A percentile compares a stretch with the other conserved stretches of the same genome.
Conservation (phyloP, 2,888 invertebrate species). For the Drosophila tripunctata region DNA sequence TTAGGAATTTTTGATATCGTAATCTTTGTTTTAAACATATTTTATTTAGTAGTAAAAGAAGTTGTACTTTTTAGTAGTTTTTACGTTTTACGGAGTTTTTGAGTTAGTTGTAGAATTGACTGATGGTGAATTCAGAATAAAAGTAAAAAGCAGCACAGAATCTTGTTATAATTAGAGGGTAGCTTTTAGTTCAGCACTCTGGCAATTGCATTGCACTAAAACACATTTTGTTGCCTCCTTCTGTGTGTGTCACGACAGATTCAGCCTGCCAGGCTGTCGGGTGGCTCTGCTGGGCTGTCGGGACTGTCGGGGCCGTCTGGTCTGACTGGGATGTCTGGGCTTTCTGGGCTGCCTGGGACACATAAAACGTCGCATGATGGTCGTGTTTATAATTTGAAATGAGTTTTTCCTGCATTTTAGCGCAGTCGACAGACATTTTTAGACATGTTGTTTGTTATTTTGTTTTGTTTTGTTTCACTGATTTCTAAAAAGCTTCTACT, state of each 20-base stretch:
- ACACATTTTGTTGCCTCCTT: slow-evolving; percentile 8
- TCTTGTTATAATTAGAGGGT: slow-evolving; percentile 2
- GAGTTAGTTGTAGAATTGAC: too few species aligned
- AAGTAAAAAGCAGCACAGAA: background rate
- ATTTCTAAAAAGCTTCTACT: slow-evolving; percentile 49
- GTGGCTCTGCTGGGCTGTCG: background rate
- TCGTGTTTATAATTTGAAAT: slow-evolving; percentile 77
- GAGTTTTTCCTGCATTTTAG: slow-evolving; percentile 70
- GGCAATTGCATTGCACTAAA: background rate
- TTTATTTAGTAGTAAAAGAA: too few species aligned
- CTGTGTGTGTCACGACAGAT: slow-evolving; percentile 30
- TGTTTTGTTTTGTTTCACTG: slow-evolving; percentile 36
- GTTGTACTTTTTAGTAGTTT: too few species aligned
- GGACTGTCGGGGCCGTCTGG: slow-evolving; percentile 3
- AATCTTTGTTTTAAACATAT: too few species aligned
- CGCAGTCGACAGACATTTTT: slow-evolving; percentile 51
- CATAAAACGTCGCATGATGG: slow-evolving; percentile 45
- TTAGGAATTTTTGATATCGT: too few species aligned
- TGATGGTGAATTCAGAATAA: too few species aligned
- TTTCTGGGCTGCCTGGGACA: slow-evolving; percentile 35
- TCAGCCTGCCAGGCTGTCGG: slow-evolving; percentile 19
- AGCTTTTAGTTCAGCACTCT: background rate
- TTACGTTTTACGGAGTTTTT: too few species aligned
- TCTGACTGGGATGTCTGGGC: slow-evolving; percentile 6
- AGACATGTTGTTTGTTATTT: slow-evolving; percentile 44